phyloP scores from a whole-genome alignment of 2,797 vertebrate genomes.

The Synanceia verrucosa region DNA sequence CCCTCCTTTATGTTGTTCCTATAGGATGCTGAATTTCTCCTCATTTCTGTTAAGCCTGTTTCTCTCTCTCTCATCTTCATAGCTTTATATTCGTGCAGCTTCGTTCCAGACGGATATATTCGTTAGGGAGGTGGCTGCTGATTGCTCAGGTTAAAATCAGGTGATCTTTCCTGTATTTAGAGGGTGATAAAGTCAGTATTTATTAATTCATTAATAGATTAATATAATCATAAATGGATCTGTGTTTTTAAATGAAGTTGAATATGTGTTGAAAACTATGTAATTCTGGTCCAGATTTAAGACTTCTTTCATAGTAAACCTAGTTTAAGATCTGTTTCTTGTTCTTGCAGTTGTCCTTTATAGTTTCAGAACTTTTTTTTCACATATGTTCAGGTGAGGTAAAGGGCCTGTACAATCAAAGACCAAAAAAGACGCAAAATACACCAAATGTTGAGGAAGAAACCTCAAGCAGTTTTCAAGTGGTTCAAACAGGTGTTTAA shows the following conservation, averaged over 20 bases:
- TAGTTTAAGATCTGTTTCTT: not conserved
- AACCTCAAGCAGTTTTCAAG: too few species aligned
- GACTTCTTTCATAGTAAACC: not conserved
- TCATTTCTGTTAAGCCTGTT: slow-evolving; percentile 25
- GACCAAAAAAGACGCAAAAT: not conserved
- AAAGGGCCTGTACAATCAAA: not conserved
- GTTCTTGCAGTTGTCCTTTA: not conserved
- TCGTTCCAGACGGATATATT: not conserved
- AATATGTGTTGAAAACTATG: not conserved
- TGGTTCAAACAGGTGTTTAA: not conserved
- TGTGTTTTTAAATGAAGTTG: not conserved
- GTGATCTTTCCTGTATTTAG: not conserved
- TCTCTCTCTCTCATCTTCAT: slow-evolving; percentile 3
- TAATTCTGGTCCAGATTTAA: not conserved
- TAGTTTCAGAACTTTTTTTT: not conserved
- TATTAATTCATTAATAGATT: not conserved
- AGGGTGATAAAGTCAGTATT: not conserved
- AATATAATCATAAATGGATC: too few species aligned
- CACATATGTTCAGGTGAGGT: not conserved
- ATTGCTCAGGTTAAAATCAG: not conserved
- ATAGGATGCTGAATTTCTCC: slow-evolving; percentile 3
- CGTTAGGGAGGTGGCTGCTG: not conserved
- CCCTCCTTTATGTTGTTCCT: slow-evolving; percentile 23
- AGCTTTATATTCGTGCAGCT: not conserved
- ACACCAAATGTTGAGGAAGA: not conserved